Conservation (phyloP, 2,888 invertebrate genomes). For the Ischnus inquisitorius region DNA sequence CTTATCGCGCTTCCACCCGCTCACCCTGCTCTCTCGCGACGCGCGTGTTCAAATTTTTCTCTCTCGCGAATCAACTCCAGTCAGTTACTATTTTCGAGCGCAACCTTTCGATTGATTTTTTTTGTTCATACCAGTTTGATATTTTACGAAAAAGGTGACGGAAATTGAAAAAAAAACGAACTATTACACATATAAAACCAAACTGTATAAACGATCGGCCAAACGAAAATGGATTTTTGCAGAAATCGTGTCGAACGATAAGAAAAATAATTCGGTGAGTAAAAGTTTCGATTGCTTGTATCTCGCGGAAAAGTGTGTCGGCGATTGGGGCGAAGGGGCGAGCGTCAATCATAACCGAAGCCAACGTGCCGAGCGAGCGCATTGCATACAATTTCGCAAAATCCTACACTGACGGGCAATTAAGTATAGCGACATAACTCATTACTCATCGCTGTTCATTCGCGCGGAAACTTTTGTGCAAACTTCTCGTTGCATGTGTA, state of each 20-base stretch:
- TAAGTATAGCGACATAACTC: constrained; percentile 65
- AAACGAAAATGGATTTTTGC: constrained; percentile 33
- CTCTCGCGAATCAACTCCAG: not conserved
- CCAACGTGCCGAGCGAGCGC: constrained; percentile 21
- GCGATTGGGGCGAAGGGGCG: constrained; percentile 23
- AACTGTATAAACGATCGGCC: not conserved
- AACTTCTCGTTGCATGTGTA: constrained; percentile 48
- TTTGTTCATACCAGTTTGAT: not conserved
- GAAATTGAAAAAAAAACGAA: not conserved
- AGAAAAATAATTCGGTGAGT: constrained; percentile 45
- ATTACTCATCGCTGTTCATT: constrained; percentile 62
- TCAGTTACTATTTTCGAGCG: not conserved
- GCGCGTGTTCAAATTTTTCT: constrained; percentile 33
- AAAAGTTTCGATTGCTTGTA: not conserved
- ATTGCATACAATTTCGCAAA: constrained; percentile 52
- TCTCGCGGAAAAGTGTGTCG: constrained; percentile 19
- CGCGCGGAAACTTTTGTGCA: constrained; percentile 65
- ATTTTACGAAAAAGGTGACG: not conserved
- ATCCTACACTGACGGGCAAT: constrained; percentile 74
- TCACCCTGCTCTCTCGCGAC: constrained; percentile 19
- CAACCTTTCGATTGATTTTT: not conserved
- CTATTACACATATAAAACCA: too few relatives aligned
- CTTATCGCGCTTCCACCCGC: constrained; percentile 25
- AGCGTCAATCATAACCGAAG: constrained; percentile 58
- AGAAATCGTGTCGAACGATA: constrained; percentile 2